These are phyloP conservation scores for Platyura marginata DNA, from an alignment of 1,140 invertebrate genomes.

Conservation along the genomic window DNA sequence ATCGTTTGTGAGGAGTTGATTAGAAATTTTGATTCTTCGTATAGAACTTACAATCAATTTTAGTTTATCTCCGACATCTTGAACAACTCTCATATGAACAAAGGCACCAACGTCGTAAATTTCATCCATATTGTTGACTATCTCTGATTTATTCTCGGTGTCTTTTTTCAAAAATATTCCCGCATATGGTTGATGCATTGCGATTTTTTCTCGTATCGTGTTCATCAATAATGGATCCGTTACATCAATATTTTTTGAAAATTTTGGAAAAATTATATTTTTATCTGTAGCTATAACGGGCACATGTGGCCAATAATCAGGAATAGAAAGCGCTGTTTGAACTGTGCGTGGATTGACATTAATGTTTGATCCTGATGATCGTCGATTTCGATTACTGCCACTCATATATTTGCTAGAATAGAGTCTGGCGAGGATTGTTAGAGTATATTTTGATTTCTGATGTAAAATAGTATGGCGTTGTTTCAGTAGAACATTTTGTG, in stretches of 20 bases:
- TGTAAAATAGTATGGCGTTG: no score
- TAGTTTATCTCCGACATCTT: slow-evolving; percentile 83
- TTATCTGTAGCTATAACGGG: slow-evolving; percentile 90
- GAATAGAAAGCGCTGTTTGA: slow-evolving; percentile 81
- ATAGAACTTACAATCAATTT: slow-evolving; percentile 84
- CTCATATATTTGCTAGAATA: no score
- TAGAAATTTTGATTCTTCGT: slow-evolving; percentile 57
- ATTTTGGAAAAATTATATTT: slow-evolving; percentile 85
- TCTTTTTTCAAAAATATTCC: slow-evolving; percentile 93
- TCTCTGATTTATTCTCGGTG: slow-evolving; percentile 76
- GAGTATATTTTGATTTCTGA: no score
- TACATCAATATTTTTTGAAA: slow-evolving; percentile 95
- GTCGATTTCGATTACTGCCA: no score
- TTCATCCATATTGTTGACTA: slow-evolving; percentile 70
- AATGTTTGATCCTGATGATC: no score
- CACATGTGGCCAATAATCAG: slow-evolving; percentile 89
- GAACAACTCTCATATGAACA: slow-evolving; percentile 94
- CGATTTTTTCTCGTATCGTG: slow-evolving; percentile 82
- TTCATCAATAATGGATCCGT: slow-evolving; percentile 75
- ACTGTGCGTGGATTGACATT: no score
- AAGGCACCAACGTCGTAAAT: slow-evolving; percentile 89
- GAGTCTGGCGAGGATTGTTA: no score
- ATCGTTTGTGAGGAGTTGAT: slow-evolving; percentile 51
- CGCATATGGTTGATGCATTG: slow-evolving; percentile 91
- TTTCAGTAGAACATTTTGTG: no score